Evolutionary conservation across 2,113 vertebrate species (phyloP).

Genomic region (Seriola aureovittata): DNA sequence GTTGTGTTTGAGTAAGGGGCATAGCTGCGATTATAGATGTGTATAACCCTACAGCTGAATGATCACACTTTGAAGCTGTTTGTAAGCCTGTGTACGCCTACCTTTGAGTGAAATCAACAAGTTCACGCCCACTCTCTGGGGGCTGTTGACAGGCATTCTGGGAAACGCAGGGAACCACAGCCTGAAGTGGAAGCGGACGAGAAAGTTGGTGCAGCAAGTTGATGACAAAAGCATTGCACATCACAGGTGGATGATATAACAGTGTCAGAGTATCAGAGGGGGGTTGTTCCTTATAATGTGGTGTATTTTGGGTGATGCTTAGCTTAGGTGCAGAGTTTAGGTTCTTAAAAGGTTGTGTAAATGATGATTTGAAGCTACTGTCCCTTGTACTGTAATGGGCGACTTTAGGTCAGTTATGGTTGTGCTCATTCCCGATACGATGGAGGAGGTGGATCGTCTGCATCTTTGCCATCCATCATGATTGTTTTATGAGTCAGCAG

Average conservation of each 20-base stretch:
- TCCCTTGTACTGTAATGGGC: not conserved
- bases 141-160: constrained; percentile 67
- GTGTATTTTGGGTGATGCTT: not conserved
- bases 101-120: constrained; percentile 62
- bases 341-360: not conserved
- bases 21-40: constrained; percentile 14
- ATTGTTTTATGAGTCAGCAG: constrained; percentile 62
- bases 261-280: not conserved
- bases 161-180: constrained; percentile 56
- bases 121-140: constrained; percentile 60
- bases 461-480: constrained; percentile 37
- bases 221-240: constrained; percentile 50
- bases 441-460: constrained; percentile 55
- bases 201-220: constrained; percentile 16
- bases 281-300: not conserved
- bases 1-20: constrained; percentile 14
- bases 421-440: not conserved
- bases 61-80: constrained; percentile 47
- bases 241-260: constrained; percentile 46
- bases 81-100: constrained; percentile 56
- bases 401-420: not conserved
- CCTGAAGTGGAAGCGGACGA: constrained; percentile 46
- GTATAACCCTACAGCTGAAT: constrained; percentile 37
- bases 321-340: constrained; percentile 2
- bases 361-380: not conserved